Base-by-base conservation (phyloP, 2,113 vertebrate species). In the Orientallactaga bullata region DNA sequence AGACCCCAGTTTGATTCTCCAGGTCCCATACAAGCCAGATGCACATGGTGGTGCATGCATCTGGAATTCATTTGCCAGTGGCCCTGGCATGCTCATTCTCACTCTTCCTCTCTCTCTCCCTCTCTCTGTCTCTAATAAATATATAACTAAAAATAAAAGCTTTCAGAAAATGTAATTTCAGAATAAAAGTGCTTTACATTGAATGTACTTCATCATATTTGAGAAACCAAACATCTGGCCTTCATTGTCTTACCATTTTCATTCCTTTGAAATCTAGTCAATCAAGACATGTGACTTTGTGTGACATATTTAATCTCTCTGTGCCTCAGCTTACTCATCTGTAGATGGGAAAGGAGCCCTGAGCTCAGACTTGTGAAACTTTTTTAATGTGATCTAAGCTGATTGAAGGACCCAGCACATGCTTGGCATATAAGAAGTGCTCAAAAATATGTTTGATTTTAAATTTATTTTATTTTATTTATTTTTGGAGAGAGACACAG, bases 321-420 rank as follows among this genome's bases (percentile, higher is more conserved):
- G 73, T 73, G 71, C 60, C 89, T 90, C 39, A 3, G 74, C 37
- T 88, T 90, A 26, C 74, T 35, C 32, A 26, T 65, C 71, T 95
- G 26, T 85, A 60, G 89, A 32, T 30, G 9, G 23, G 61, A 60
- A 47, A 90, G 7, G n/a, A 4, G 2, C 68, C 32, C 61, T 60
- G 60, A 77, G 47, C 84, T 95, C 76, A 81, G 87, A 82, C 68
- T 79, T 35, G 12, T 55, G 73, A 63, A 32, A 47, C 11, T 65
- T 47, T 47, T 47, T 60, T 47, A 85, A 68, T 60, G 51, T 71
- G 76, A 35, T 37, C 23, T 51, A 55, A 18, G 21, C 23, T 15
- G 11, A 69, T 12, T 18, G 77, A 88, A 78, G 32, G 79, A 26
- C 18, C 13, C 0, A 0, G 15, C 7, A 0, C 47, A 24, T 78